Evolutionary conservation across 2,797 vertebrate genomes (phyloP), one percentile per base, ranked within the genome.

Genomic region (Enteromius anoplus): DNA sequence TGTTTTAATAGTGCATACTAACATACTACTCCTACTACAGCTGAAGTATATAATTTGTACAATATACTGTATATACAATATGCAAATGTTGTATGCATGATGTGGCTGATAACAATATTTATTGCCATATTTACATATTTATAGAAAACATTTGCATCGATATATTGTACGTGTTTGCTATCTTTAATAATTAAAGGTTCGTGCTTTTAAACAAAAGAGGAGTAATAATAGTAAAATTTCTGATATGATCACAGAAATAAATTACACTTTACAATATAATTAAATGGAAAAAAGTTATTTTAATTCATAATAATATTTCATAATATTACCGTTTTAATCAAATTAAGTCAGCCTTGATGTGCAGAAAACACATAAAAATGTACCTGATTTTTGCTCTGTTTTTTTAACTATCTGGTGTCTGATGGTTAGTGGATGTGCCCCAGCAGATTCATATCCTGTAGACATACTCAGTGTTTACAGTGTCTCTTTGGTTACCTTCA

Each of bases 401-500:
- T 37, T 49, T 14, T 34, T 34, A 42, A 42, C 34, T 34, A 37
- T 37, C 21, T 37, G 32, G 11, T 55, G 32, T 34, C 53, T 32
- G 47, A n/a, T 32, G 21, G 55, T 75, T 3, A 23, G 2, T 37
- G 19, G 11, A 15, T 55, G 49, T 55, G 60, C 26, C 26, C 5
- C 12, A 29, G 60, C 17, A 55, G 49, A 34, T 32, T 55, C 29
- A 37, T 55, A 53, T 75, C 19, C 42, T 32, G 40, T 12, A 68
- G 29, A 51, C 45, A 53, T 3, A 10, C 45, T 78, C 37, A 23
- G 45, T 10, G 26, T 78, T 66, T 23, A 78, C 45, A 37, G 32
- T 15, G 72, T 51, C 29, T 78, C 29, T 51, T 51, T 68, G 77
- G 45, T 53, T 68, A 37, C 45, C 45, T 49, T 78, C 17, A 32